Conservation (phyloP, 2,797 vertebrate genomes). For the Rhinoraja longicauda region DNA sequence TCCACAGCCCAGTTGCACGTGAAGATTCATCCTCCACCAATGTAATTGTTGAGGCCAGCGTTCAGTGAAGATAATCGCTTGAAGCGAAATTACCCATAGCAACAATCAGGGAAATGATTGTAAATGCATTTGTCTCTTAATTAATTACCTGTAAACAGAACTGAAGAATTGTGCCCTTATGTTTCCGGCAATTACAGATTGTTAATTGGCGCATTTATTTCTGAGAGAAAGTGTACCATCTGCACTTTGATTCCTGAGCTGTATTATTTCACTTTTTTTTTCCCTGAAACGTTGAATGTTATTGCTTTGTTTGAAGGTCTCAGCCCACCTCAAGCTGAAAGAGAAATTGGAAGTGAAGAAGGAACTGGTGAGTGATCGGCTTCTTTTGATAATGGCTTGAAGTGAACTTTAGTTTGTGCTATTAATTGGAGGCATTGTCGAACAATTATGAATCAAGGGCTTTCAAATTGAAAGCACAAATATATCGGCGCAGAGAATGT, state of each 20-base stretch:
- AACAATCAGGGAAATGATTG: background rate
- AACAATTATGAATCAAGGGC: too few species aligned
- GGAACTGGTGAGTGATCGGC: slow-evolving; percentile 76
- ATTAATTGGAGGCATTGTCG: background rate
- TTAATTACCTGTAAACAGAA: background rate
- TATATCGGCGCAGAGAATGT: background rate
- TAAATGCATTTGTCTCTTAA: background rate
- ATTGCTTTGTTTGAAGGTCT: slow-evolving; percentile 66
- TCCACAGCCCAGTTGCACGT: background rate
- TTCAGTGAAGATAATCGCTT: background rate
- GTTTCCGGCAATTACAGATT: background rate
- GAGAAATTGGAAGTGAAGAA: slow-evolving; percentile 92
- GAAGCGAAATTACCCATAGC: background rate
- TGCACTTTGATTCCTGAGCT: background rate
- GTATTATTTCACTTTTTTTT: background rate
- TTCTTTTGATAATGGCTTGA: background rate
- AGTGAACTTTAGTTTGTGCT: background rate
- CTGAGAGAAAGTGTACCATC: background rate
- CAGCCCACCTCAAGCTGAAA: slow-evolving; percentile 87
- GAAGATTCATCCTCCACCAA: background rate
- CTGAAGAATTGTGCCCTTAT: background rate
- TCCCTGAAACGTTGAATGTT: background rate
- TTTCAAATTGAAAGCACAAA: background rate
- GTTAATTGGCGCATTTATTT: background rate
- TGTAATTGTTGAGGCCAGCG: background rate